phyloP scores from a whole-genome alignment of 1,140 invertebrate species.

The Sipha flava region DNA sequence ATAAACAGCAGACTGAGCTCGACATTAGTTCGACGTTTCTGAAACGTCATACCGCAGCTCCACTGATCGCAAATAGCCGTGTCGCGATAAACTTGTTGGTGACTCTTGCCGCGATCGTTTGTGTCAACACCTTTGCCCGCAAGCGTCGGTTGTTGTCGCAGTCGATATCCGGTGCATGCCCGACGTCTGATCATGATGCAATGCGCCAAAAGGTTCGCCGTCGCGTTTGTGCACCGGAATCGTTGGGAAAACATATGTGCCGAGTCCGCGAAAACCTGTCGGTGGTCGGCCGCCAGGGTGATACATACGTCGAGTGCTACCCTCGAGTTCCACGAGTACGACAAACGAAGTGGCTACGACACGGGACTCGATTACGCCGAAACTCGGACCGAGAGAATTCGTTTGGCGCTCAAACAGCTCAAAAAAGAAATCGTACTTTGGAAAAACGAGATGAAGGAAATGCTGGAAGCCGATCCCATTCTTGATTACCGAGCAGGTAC shows the following conservation, averaged over 20 bases:
- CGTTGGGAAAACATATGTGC: neutral
- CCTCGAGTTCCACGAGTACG: neutral
- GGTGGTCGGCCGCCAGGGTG: neutral
- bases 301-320: neutral
- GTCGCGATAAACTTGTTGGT: too few species aligned
- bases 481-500: slow-evolving; percentile 49
- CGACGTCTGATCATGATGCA: neutral
- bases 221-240: neutral
- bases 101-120: too few species aligned
- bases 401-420: slow-evolving; percentile 53
- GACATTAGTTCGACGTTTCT: too few species aligned
- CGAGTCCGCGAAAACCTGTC: neutral
- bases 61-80: too few species aligned
- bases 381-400: neutral
- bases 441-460: slow-evolving; percentile 59
- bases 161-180: too few species aligned
- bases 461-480: slow-evolving; percentile 52
- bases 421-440: slow-evolving; percentile 58
- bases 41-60: too few species aligned
- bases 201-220: neutral
- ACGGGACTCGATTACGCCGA: neutral
- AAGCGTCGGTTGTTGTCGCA: too few species aligned
- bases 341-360: slow-evolving; percentile 2
- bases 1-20: too few species aligned
- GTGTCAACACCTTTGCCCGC: too few species aligned